These are phyloP conservation scores for Oreochromis mossambicus DNA, from an alignment of 2,797 vertebrate species.

Conservation along the genomic window DNA sequence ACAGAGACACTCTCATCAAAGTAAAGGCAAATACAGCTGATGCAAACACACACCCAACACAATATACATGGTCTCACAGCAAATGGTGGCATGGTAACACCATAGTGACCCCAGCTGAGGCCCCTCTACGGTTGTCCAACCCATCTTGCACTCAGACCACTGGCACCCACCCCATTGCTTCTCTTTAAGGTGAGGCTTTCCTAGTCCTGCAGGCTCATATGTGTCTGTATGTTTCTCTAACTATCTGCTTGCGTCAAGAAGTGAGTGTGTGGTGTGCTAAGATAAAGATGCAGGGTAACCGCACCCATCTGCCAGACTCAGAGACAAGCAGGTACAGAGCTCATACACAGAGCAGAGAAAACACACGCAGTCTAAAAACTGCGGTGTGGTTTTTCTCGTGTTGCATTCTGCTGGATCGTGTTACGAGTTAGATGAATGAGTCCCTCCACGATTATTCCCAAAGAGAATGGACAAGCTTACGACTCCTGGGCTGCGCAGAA, in stretches of 20 bases:
- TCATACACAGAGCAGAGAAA: background rate
- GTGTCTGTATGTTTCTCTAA: background rate
- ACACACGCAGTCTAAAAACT: background rate
- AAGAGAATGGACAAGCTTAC: constrained; percentile 16
- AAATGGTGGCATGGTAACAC: constrained; percentile 49
- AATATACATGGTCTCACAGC: constrained; percentile 8
- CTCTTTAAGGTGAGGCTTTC: background rate
- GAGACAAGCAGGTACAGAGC: constrained; percentile 36
- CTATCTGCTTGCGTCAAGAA: constrained; percentile 39
- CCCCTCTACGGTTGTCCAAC: background rate
- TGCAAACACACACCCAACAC: constrained; percentile 6
- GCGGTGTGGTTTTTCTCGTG: background rate
- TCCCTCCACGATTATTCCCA: constrained; percentile 22
- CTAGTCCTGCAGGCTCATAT: background rate
- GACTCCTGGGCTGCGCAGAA: background rate
- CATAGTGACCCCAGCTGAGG: constrained; percentile 22
- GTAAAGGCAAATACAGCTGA: constrained; percentile 48
- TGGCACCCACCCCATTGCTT: background rate
- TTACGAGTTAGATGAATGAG: constrained; percentile 38
- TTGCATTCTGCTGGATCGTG: background rate
- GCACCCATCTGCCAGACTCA: constrained; percentile 38
- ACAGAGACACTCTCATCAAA: constrained; percentile 19
- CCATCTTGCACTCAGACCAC: background rate
- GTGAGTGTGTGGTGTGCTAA: constrained; percentile 38
- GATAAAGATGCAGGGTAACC: constrained; percentile 63